phyloP scores from a whole-genome alignment of 2,797 vertebrate genomes.

The Girardinus metallicus region DNA sequence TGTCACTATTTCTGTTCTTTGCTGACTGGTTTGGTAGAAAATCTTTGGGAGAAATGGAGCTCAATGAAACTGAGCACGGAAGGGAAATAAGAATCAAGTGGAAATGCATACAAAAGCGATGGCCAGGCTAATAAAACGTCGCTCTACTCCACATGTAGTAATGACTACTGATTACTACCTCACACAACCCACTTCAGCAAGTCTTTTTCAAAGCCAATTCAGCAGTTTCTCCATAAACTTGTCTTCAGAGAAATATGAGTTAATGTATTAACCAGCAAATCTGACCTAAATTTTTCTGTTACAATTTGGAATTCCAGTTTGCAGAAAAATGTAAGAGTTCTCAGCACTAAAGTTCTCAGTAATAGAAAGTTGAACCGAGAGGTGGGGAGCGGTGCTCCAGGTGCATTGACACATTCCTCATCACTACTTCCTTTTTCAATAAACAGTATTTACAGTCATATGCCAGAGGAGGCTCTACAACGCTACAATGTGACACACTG shows the following conservation, averaged over 20 bases:
- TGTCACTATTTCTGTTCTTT: neutral
- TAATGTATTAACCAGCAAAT: neutral
- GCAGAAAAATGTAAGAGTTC: neutral
- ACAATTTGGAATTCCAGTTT: neutral
- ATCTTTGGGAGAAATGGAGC: too few relatives aligned
- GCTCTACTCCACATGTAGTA: neutral
- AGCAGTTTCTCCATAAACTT: neutral
- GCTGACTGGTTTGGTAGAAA: too few relatives aligned
- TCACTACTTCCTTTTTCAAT: slow-evolving; percentile 45
- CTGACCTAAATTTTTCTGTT: neutral
- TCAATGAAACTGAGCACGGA: too few relatives aligned
- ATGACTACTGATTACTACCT: neutral
- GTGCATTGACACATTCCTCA: slow-evolving; percentile 39
- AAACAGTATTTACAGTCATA: slow-evolving; percentile 42
- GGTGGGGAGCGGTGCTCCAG: neutral
- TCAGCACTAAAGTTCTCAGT: neutral
- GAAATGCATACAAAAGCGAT: too few relatives aligned
- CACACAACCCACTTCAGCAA: neutral
- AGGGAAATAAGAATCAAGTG: too few relatives aligned
- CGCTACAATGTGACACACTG: slow-evolving; percentile 26
- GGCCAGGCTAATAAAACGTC: too few relatives aligned
- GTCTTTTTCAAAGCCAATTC: neutral
- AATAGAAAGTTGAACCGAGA: neutral
- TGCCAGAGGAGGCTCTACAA: slow-evolving; percentile 42
- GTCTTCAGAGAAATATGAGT: neutral